phyloP scores from a whole-genome alignment of 2,888 invertebrate genomes.

The Incurvaria masculella region DNA sequence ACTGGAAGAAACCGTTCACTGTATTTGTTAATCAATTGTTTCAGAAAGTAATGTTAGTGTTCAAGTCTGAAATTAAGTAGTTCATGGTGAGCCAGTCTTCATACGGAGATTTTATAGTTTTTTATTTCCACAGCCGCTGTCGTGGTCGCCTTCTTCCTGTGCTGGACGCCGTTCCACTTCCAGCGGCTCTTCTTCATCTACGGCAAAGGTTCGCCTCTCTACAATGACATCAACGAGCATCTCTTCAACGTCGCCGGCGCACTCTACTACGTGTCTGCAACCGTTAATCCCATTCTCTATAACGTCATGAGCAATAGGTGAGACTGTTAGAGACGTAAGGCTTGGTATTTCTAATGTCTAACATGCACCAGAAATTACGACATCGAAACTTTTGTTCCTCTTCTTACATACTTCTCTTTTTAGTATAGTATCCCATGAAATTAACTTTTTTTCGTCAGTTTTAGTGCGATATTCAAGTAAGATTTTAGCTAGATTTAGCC shows the following conservation, averaged over 20 bases:
- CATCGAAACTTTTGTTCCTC: no score
- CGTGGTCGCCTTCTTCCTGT: slow-evolving; percentile 89
- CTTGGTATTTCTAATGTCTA: no score
- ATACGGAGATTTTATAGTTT: slow-evolving; percentile 4
- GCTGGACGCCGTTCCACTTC: slow-evolving; percentile 96
- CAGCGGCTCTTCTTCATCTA: slow-evolving; percentile 84
- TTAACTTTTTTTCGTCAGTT: no score
- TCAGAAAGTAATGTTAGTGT: no score
- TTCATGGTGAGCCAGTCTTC: slow-evolving; percentile 4
- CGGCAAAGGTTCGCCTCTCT: slow-evolving; percentile 57
- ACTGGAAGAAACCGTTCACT: no score
- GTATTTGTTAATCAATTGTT: no score
- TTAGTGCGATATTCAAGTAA: no score
- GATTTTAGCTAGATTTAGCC: neutral
- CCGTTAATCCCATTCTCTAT: slow-evolving; percentile 83
- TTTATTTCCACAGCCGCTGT: slow-evolving; percentile 72
- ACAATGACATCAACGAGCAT: slow-evolving; percentile 71
- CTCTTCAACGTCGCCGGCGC: slow-evolving; percentile 76
- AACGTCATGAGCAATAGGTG: slow-evolving; percentile 72
- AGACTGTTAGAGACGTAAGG: no score
- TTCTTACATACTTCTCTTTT: no score
- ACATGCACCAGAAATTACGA: no score
- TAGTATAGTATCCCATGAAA: no score
- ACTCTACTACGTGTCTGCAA: slow-evolving; percentile 81
- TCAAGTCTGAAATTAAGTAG: slow-evolving; percentile 3